Evolutionary conservation across 2,888 invertebrate genomes (phyloP).

Genomic region (Petrophora chlorosata): DNA sequence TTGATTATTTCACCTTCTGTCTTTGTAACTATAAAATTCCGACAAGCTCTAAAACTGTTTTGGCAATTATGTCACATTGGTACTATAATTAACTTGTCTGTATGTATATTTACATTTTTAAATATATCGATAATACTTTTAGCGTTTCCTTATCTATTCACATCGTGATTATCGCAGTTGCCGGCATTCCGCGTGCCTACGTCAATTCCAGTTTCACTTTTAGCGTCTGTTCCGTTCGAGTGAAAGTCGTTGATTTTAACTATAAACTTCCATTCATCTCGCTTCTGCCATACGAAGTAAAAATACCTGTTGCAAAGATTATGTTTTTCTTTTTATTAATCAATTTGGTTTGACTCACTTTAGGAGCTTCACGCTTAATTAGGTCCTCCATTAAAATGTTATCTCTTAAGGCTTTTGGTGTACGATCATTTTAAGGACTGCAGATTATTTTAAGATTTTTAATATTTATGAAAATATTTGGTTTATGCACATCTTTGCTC

Average conservation of each 20-base stretch:
- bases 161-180: constrained; percentile 60
- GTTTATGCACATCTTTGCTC: too few species aligned
- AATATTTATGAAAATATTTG: constrained; percentile 2
- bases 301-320: constrained; percentile 31
- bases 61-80: background rate
- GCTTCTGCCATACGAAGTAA: constrained; percentile 44
- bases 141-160: constrained; percentile 39
- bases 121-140: constrained; percentile 19
- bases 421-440: constrained; percentile 4
- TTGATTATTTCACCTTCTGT: too few species aligned
- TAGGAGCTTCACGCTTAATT: constrained; percentile 30
- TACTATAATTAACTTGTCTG: too few species aligned
- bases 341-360: constrained; percentile 11
- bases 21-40: background rate
- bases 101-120: constrained; percentile 9
- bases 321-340: constrained; percentile 22
- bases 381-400: constrained; percentile 22
- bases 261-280: constrained; percentile 72
- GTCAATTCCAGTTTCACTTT: constrained; percentile 79
- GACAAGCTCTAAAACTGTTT: background rate
- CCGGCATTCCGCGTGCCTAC: constrained; percentile 53
- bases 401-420: constrained; percentile 10
- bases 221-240: constrained; percentile 64
- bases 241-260: constrained; percentile 74
- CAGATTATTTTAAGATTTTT: constrained; percentile 9